These are phyloP conservation scores for Heterocephalus glaber DNA, from an alignment of 2,113 vertebrate species.

Conservation along the genomic window DNA sequence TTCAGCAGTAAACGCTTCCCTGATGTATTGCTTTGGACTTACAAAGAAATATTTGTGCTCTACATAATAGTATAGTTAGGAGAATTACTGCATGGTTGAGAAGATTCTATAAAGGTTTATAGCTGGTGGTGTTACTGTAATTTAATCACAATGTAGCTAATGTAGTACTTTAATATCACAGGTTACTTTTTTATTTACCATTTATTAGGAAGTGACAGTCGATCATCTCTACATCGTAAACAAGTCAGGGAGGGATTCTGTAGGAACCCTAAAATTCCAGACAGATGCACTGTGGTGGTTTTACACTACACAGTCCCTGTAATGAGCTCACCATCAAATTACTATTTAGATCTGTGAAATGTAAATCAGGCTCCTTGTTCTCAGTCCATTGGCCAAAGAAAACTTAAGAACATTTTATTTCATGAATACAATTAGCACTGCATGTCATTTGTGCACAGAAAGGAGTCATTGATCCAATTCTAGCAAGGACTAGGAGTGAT, in stretches of 20 bases:
- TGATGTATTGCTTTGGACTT: constrained; percentile 91
- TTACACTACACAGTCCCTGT: constrained; percentile 19
- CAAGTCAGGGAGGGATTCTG: constrained; percentile 83
- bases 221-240: constrained; percentile 90
- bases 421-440: constrained; percentile 72
- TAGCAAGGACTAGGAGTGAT: not conserved
- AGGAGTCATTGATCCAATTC: not conserved
- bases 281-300: constrained; percentile 60
- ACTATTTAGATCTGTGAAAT: constrained; percentile 77
- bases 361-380: constrained; percentile 72
- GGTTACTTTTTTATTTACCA: constrained; percentile 90
- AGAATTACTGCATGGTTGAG: constrained; percentile 89
- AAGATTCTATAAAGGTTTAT: constrained; percentile 89
- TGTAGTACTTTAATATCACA: constrained; percentile 88
- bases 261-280: constrained; percentile 81
- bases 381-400: constrained; percentile 77
- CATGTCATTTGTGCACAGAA: not conserved
- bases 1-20: constrained; percentile 88
- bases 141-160: constrained; percentile 90
- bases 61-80: constrained; percentile 90
- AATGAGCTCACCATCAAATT: constrained; percentile 79
- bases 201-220: constrained; percentile 90
- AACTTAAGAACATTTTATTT: constrained; percentile 64
- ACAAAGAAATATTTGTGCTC: constrained; percentile 93
- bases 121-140: constrained; percentile 88